Evolutionary conservation across 2,797 vertebrate species (phyloP).

Genomic region (Furcifer pardalis): DNA sequence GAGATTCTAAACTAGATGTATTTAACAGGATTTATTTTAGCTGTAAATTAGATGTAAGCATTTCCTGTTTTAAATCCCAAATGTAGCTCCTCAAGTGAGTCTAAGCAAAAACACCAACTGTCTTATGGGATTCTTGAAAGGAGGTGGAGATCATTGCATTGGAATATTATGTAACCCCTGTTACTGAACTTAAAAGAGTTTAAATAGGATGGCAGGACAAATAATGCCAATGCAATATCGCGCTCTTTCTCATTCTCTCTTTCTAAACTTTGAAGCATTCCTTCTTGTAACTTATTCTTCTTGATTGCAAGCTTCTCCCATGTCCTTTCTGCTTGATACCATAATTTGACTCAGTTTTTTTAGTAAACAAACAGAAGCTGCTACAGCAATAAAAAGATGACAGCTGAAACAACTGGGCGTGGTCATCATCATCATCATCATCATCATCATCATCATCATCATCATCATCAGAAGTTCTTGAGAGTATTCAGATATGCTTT

Average conservation of each 20-base stretch:
- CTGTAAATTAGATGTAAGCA: background rate
- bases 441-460: background rate
- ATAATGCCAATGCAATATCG: too few species aligned
- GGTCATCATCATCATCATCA: background rate
- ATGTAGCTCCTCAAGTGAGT: background rate
- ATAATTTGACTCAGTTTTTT: slow-evolving; percentile 6
- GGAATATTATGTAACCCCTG: background rate
- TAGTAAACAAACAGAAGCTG: background rate
- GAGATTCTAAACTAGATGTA: too few species aligned
- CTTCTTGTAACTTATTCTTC: background rate
- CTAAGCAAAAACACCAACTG: background rate
- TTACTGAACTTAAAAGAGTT: background rate
- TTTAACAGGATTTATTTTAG: background rate
- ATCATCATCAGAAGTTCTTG: slow-evolving; percentile 12
- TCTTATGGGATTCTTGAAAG: background rate
- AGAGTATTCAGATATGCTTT: background rate
- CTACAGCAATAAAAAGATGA: slow-evolving; percentile 38
- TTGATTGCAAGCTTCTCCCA: fast-evolving
- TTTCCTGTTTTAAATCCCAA: background rate
- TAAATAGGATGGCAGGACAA: too few species aligned
- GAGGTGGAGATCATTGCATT: too few species aligned
- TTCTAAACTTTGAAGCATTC: background rate
- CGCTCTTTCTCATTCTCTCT: too few species aligned
- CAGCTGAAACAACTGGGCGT: slow-evolving; percentile 4
- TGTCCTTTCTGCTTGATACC: slow-evolving; percentile 28